Evolutionary conservation across 2,888 invertebrate species (phyloP), one percentile per base, ranked within the genome.

Genomic region (Ectobius pallidus): DNA sequence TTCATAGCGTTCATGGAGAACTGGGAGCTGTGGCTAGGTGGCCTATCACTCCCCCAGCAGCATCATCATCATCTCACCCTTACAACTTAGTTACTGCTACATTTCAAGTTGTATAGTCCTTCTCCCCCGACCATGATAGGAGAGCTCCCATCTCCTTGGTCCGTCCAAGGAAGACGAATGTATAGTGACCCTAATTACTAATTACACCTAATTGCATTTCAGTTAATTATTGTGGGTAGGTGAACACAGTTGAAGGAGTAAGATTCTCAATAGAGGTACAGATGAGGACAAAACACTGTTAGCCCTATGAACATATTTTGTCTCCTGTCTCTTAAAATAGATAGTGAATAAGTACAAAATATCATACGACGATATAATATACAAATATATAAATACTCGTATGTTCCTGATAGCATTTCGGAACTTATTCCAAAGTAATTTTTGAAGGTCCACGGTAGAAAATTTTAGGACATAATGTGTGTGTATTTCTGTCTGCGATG

Each of bases 131-230:
- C 65, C 58, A 46, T 55, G 52, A 52, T 52, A 25, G 25, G 14
- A 52, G 22, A 14, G 52, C 11, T 1, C 16, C 58, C 58, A 30
- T 55, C 55, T 58, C 30, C 61, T 44, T 72, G 22, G 55, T 69
- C 62, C 68, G 72, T 62, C 72, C 69, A 69, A 72, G 69, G 70
- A 71, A 71, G 73, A 74, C 71, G 73, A 69, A 69, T 74, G 71
- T 74, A 71, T 74, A 69, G 73, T 71, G 73, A 71, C 73, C 73
- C 71, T 74, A 74, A 73, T 73, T 73, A 70, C 67, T 68, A 71
- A 71, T 70, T 70, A 70, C 70, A 65, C 70, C 65, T 74, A 74
- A 74, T 74, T 74, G 69, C 68, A 63, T 74, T 71, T 46, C 61
- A 68, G 73, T 68, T 72, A 74, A 74, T 74, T 74, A 74, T 74